Conservation (phyloP, 2,888 invertebrate genomes). For the Xylota segnis region DNA sequence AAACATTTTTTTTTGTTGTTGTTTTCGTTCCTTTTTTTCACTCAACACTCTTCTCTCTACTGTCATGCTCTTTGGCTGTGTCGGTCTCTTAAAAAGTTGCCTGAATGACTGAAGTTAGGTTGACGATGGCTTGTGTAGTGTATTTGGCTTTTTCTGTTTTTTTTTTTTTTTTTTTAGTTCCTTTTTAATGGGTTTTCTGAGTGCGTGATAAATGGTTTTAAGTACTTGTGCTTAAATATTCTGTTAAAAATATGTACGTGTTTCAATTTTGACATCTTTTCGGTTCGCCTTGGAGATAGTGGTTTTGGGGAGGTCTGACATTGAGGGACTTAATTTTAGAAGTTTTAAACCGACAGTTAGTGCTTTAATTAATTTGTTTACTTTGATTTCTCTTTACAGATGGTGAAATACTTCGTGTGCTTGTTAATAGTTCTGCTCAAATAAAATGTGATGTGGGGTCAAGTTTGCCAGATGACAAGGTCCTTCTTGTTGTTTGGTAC, state of each 20-base stretch:
- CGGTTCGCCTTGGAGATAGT: neutral
- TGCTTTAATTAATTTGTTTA: neutral
- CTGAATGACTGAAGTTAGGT: slow-evolving; percentile 41
- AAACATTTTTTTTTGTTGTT: slow-evolving; percentile 25
- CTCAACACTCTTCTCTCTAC: neutral
- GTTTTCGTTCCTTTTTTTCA: neutral
- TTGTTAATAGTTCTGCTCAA: slow-evolving; percentile 91
- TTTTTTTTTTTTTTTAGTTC: no score
- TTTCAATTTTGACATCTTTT: slow-evolving; percentile 31
- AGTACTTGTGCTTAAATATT: slow-evolving; percentile 39
- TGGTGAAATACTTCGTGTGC: slow-evolving; percentile 84
- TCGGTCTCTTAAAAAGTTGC: slow-evolving; percentile 26
- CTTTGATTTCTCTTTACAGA: slow-evolving; percentile 80
- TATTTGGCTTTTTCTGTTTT: slow-evolving; percentile 36
- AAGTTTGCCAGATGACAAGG: slow-evolving; percentile 90
- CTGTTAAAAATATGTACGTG: slow-evolving; percentile 7
- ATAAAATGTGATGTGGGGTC: slow-evolving; percentile 95
- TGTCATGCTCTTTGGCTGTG: neutral
- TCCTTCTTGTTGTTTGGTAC: slow-evolving; percentile 95
- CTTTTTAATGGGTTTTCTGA: slow-evolving; percentile 62
- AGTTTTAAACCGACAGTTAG: no score
- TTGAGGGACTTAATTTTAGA: no score
- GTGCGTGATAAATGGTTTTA: slow-evolving; percentile 57
- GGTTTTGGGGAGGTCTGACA: no score
- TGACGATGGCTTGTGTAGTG: slow-evolving; percentile 8